These are phyloP conservation scores for Botia almorhae DNA, from an alignment of 2,797 vertebrate genomes.

Conservation along the genomic window DNA sequence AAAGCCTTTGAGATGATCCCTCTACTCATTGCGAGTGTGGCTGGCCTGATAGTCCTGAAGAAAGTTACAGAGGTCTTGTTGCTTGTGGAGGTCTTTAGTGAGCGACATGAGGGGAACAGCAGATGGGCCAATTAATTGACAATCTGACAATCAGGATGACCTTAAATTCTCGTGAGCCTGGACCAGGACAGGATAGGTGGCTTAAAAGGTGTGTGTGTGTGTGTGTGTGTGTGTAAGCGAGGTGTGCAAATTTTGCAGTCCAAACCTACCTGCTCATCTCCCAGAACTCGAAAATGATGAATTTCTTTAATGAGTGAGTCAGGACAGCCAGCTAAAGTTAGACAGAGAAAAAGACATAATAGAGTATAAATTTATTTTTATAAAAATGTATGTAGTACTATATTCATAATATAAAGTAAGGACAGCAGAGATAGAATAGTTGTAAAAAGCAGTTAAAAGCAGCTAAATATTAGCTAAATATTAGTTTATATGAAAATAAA, in stretches of 20 bases:
- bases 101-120: slow-evolving; percentile 33
- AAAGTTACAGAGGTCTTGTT: background rate
- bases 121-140: slow-evolving; percentile 61
- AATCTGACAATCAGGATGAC: slow-evolving; percentile 69
- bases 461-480: too few relatives aligned
- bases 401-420: too few relatives aligned
- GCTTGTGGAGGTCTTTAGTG: slow-evolving; percentile 18
- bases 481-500: too few relatives aligned
- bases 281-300: slow-evolving; percentile 91
- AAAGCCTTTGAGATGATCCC: slow-evolving; percentile 3
- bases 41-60: background rate
- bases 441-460: too few relatives aligned
- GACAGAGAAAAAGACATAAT: background rate
- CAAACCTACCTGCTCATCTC: slow-evolving; percentile 87
- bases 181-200: slow-evolving; percentile 26
- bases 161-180: slow-evolving; percentile 35
- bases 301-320: slow-evolving; percentile 89
- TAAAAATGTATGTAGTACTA: too few relatives aligned
- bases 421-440: too few relatives aligned
- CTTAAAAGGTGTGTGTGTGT: background rate
- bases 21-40: background rate
- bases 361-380: too few relatives aligned
- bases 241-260: slow-evolving; percentile 41
- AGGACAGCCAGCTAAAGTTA: slow-evolving; percentile 82
- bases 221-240: slow-evolving; percentile 54